Conservation (phyloP, 1,140 invertebrate genomes). For the Colletes latitarsis region DNA sequence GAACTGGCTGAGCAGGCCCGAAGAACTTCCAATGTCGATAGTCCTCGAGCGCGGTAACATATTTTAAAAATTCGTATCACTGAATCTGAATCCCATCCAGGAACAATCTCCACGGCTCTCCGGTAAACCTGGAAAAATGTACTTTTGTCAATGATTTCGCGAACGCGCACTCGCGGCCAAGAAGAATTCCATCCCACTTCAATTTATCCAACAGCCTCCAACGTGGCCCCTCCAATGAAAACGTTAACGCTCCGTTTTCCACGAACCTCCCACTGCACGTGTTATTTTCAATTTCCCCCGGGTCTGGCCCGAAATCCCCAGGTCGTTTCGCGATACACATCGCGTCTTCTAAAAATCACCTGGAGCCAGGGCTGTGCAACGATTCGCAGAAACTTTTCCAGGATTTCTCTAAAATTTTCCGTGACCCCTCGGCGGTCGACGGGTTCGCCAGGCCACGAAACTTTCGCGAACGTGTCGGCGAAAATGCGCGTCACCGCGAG, state of each 20-base stretch:
- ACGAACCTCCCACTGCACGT: background rate
- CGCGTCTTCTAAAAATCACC: slow-evolving; percentile 19
- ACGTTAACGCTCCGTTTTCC: background rate
- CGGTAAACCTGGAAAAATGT: too few species aligned
- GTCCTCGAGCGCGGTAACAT: too few species aligned
- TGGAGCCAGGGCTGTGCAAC: background rate
- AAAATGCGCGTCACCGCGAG: background rate
- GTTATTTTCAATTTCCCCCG: slow-evolving; percentile 22
- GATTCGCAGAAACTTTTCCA: background rate
- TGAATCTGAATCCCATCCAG: too few species aligned
- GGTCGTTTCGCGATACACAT: background rate
- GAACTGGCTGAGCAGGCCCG: too few species aligned
- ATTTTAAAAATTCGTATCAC: too few species aligned
- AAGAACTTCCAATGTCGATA: too few species aligned
- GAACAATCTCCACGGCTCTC: too few species aligned
- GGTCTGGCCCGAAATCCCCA: background rate
- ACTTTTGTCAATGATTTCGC: too few species aligned
- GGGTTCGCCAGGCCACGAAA: background rate
- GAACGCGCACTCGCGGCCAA: background rate
- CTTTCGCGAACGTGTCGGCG: slow-evolving; percentile 2
- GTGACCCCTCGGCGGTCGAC: background rate
- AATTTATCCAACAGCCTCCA: background rate
- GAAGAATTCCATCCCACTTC: background rate
- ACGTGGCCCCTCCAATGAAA: background rate
- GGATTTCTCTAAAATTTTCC: slow-evolving; percentile 26